Evolutionary conservation across 2,888 invertebrate genomes (phyloP), one percentile per base, ranked within the genome.

Genomic region (Drosophila longiperda): DNA sequence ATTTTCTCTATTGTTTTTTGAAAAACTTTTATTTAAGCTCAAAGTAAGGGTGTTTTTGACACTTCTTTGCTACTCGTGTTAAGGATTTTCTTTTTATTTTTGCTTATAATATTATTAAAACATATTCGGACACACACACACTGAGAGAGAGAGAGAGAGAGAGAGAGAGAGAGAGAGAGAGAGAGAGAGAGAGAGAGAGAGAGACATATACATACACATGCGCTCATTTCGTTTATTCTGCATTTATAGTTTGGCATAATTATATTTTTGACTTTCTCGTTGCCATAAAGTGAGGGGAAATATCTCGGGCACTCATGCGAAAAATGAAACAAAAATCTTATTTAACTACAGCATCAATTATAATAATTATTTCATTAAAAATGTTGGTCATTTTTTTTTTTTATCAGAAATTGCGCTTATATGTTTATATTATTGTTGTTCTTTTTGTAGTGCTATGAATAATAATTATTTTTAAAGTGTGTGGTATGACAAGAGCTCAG

Each of bases 321-420:
- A 68, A 74, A 81, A 67, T 83, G 49, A 75, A 67, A 72, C 59
- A 53, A 61, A 81, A 86, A 83, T 80, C 83, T 80, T 82, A 66
- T 82, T 86, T 75, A 77, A 67, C 80, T 70, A 77, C 83, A 79
- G 69, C 70, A 79, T 76, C 79, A 83, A 83, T 81, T 81, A 83
- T 72, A 68, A 86, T 87, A 84, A 85, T 85, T 84, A 85, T 87
- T 85, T 85, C 80, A 85, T 85, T 85, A 87, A 85, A 85, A 85
- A 75, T 74, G 55, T 60, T 74, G 68, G 66, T 40, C 66, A 67
- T 29, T 40, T 36, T 29, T 38, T 53, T 8, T 15, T 62, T 76
- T 81, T 63, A 70, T 70, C 77, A 71, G 73, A 73, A 78, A 80
- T 78, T 80, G 68, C 84, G 73, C 75, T 80, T 66, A 68, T 67